Percentiles rank a stretch among this genome's conserved stretches.
phyloP scores from a whole-genome alignment of 2,113 vertebrate species.

The Syngnathus scovelli region DNA sequence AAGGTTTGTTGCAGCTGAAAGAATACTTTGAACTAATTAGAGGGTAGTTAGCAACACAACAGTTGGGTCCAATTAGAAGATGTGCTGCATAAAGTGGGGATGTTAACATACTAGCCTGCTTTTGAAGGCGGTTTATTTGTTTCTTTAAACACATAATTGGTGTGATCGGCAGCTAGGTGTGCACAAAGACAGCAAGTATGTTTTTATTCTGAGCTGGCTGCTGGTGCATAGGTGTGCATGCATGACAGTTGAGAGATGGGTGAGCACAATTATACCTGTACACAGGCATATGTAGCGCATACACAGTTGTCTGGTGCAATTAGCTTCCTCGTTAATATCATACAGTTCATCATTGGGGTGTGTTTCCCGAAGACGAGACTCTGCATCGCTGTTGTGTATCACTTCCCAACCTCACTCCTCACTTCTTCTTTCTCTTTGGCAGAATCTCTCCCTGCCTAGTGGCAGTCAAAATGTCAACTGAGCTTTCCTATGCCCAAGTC shows the following conservation, averaged over 20 bases:
- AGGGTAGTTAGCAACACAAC: constrained; percentile 66
- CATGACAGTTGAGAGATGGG: constrained; percentile 13
- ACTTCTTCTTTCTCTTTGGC: constrained; percentile 56
- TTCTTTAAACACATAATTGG: constrained; percentile 24
- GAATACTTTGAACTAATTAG: constrained; percentile 68
- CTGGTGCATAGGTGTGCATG: constrained; percentile 18
- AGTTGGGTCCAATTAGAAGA: constrained; percentile 62
- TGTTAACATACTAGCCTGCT: constrained; percentile 46
- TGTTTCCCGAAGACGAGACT: constrained; percentile 35
- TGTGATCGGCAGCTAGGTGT: constrained; percentile 7
- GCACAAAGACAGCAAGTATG: constrained; percentile 35
- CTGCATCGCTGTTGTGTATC: not conserved
- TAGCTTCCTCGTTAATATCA: constrained; percentile 58
- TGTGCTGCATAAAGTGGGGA: constrained; percentile 39
- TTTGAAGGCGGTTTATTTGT: constrained; percentile 42
- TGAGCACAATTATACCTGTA: constrained; percentile 13
- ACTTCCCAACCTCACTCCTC: not conserved
- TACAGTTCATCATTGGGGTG: constrained; percentile 47
- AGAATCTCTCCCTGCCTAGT: constrained; percentile 55
- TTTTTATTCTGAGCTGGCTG: constrained; percentile 44
- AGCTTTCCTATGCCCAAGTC: constrained; percentile 76
- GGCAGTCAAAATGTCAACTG: constrained; percentile 77
- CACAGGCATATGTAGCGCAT: constrained; percentile 22
- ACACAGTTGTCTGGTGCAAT: constrained; percentile 52
- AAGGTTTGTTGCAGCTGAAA: constrained; percentile 48